phyloP scores from a whole-genome alignment of 2,888 invertebrate genomes.

The Platycheirus albimanus region DNA sequence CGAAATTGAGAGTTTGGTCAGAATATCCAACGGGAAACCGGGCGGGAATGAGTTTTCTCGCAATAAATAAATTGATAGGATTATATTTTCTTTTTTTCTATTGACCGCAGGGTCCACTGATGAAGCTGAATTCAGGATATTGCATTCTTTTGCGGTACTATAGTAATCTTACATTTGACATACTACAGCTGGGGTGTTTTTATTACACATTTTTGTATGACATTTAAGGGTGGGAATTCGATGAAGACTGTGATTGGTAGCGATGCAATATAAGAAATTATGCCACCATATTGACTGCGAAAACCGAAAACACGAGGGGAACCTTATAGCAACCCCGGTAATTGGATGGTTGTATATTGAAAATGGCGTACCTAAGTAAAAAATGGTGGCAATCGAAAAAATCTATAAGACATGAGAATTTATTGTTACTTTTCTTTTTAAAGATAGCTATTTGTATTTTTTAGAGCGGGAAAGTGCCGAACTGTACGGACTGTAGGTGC shows the following conservation, averaged over 20 bases:
- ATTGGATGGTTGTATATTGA: too few relatives aligned
- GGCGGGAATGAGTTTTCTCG: slow-evolving; percentile 14
- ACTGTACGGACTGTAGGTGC: too few relatives aligned
- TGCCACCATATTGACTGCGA: too few relatives aligned
- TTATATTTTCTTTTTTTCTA: slow-evolving; percentile 44
- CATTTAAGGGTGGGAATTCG: slow-evolving; percentile 52
- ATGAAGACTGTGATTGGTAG: slow-evolving; percentile 66
- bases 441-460: too few relatives aligned
- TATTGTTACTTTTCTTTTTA: too few relatives aligned
- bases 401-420: too few relatives aligned
- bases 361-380: too few relatives aligned
- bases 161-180: slow-evolving; percentile 59
- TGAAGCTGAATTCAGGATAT: slow-evolving; percentile 29
- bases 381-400: too few relatives aligned
- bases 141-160: slow-evolving; percentile 55
- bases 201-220: slow-evolving; percentile 26
- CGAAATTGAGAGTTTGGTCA: slow-evolving; percentile 33
- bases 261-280: slow-evolving; percentile 60
- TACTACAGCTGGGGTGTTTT: slow-evolving; percentile 54
- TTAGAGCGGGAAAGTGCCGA: too few relatives aligned
- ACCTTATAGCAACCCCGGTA: too few relatives aligned
- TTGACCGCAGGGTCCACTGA: slow-evolving; percentile 38
- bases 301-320: too few relatives aligned
- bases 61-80: slow-evolving; percentile 64
- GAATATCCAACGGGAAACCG: slow-evolving; percentile 29